Evolutionary conservation across 2,797 vertebrate species (phyloP).

Genomic region (Luscinia luscinia): DNA sequence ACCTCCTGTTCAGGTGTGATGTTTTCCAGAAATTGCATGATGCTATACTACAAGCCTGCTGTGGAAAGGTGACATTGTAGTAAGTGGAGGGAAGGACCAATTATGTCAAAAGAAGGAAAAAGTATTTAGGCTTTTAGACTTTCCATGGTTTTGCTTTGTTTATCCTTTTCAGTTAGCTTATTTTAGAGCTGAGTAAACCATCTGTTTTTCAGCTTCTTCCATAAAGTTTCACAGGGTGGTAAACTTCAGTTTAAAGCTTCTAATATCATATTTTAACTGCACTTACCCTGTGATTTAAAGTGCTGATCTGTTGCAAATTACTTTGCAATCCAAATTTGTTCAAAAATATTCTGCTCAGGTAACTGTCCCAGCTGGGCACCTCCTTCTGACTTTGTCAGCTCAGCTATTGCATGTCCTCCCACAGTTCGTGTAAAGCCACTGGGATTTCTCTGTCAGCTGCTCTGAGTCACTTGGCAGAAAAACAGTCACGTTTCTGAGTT

Average conservation of each 20-base stretch:
- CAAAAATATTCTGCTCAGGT: conserved; percentile 33
- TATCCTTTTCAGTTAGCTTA: background rate
- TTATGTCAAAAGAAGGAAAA: background rate
- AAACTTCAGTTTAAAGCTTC: background rate
- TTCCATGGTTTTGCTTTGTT: background rate
- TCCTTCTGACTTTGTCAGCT: conserved; percentile 6
- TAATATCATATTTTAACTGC: background rate
- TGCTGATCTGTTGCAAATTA: background rate
- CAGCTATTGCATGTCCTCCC: conserved; percentile 19
- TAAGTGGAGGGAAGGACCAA: background rate
- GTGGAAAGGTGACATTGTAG: background rate
- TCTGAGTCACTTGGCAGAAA: background rate
- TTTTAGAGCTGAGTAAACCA: background rate
- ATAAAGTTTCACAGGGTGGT: background rate
- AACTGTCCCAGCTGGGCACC: conserved; percentile 16
- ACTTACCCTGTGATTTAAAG: background rate
- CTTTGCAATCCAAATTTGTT: conserved; percentile 16
- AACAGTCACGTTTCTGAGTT: background rate
- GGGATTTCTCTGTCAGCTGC: background rate
- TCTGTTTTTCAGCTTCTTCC: background rate
- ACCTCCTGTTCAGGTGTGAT: background rate
- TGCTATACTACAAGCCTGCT: background rate
- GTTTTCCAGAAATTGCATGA: background rate
- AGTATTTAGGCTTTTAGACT: background rate
- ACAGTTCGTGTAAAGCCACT: background rate